These are phyloP conservation scores for Balearica regulorum DNA, from an alignment of 2,797 vertebrate species.

Conservation along the genomic window DNA sequence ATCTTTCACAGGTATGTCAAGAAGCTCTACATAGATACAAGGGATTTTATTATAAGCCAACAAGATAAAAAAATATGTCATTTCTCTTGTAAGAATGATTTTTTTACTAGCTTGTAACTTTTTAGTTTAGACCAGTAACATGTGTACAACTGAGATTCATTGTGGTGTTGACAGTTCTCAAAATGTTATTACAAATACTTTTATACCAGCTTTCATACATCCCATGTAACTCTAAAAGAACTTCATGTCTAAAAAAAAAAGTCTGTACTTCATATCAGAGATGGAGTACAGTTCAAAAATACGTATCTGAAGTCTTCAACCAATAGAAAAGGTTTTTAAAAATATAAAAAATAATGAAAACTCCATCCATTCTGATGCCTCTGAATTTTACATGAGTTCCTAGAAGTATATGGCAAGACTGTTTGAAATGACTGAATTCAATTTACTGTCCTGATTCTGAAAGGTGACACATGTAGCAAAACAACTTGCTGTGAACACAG, in stretches of 20 bases:
- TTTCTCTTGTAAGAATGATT: background rate
- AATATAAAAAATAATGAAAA: background rate
- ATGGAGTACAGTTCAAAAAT: background rate
- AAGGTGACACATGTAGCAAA: background rate
- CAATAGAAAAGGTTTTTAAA: background rate
- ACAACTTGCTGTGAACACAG: background rate
- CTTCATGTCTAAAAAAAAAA: background rate
- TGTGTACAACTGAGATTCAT: background rate
- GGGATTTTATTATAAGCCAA: background rate
- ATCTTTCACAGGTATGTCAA: background rate
- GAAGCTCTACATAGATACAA: background rate
- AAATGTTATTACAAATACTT: background rate
- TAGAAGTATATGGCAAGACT: background rate
- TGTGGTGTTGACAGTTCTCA: background rate
- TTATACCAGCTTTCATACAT: background rate
- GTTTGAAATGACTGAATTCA: background rate
- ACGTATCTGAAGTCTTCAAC: background rate
- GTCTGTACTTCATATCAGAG: background rate
- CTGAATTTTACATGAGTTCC: background rate
- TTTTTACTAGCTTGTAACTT: background rate
- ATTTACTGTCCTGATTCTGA: background rate
- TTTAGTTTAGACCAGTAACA: background rate
- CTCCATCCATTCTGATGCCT: background rate
- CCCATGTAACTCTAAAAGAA: background rate
- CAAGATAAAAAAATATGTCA: background rate